Percentiles rank a stretch among this genome's conserved stretches.
These are phyloP conservation scores for Phymorhynchus buccinoides DNA, from an alignment of 1,140 invertebrate species.

Conservation along the genomic window DNA sequence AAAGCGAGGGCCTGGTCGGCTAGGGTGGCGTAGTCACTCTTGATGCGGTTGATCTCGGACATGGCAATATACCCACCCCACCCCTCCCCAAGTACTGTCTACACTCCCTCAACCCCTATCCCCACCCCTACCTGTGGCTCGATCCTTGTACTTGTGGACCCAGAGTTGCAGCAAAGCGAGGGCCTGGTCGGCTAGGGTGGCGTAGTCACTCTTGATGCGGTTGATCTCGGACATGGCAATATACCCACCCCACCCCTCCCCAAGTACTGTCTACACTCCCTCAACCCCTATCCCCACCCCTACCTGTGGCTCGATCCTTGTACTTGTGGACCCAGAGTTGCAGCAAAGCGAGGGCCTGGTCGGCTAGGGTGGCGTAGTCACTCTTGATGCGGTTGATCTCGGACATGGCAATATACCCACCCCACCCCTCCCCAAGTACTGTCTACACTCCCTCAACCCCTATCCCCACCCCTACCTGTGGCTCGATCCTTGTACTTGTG, in stretches of 20 bases:
- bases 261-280: no score
- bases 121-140: conserved; percentile 86
- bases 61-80: no score
- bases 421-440: no score
- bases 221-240: conserved; percentile 89
- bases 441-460: no score
- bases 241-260: no score
- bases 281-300: no score
- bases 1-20: conserved; percentile 93
- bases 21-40: conserved; percentile 87
- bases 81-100: no score
- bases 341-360: conserved; percentile 94
- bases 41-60: conserved; percentile 90
- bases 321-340: conserved; percentile 85
- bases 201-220: conserved; percentile 88
- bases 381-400: conserved; percentile 91
- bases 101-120: no score
- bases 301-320: conserved; percentile 84
- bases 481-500: conserved; percentile 82
- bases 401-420: conserved; percentile 85
- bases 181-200: conserved; percentile 90
- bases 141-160: conserved; percentile 82
- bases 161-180: conserved; percentile 94
- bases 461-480: no score
- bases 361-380: conserved; percentile 87